Evolutionary conservation across 92 coral and sea anemone species (phyloP).

Genomic region (Palythoa heliodiscus): DNA sequence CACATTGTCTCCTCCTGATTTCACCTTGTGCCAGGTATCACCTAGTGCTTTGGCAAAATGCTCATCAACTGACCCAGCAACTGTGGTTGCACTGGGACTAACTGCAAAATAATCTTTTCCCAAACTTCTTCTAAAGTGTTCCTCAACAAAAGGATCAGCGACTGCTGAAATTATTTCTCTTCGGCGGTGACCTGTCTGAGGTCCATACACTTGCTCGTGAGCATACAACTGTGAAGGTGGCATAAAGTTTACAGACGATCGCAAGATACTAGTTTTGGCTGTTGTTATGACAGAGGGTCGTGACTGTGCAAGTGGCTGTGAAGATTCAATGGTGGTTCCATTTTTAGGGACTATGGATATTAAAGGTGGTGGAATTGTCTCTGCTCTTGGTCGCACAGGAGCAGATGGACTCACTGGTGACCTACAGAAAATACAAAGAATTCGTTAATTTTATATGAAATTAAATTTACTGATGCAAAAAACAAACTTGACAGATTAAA

Average conservation of each 20-base stretch:
- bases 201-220: conserved; percentile 51
- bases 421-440: conserved; percentile 30
- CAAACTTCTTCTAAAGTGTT: conserved; percentile 95
- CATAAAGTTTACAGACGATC: conserved; percentile 84
- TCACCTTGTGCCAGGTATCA: conserved; percentile 85
- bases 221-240: conserved; percentile 60
- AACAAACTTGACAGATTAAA: neutral
- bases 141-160: conserved; percentile 98
- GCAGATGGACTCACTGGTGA: conserved; percentile 90
- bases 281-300: conserved; percentile 98
- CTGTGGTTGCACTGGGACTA: conserved; percentile 76
- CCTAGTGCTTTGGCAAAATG: conserved; percentile 99
- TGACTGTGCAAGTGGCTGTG: conserved; percentile 68
- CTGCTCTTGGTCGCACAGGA: conserved; percentile 69
- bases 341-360: conserved; percentile 81
- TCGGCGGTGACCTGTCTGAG: conserved; percentile 72
- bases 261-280: conserved; percentile 74
- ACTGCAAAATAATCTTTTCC: conserved; percentile 93
- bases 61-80: conserved; percentile 96
- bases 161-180: conserved; percentile 82
- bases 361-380: conserved; percentile 91
- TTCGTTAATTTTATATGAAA: too few species aligned
- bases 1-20: conserved; percentile 48
- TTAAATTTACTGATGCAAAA: neutral
- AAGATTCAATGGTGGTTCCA: conserved; percentile 66